Conservation (phyloP, 2,888 invertebrate genomes). For the Limnephilus marmoratus region DNA sequence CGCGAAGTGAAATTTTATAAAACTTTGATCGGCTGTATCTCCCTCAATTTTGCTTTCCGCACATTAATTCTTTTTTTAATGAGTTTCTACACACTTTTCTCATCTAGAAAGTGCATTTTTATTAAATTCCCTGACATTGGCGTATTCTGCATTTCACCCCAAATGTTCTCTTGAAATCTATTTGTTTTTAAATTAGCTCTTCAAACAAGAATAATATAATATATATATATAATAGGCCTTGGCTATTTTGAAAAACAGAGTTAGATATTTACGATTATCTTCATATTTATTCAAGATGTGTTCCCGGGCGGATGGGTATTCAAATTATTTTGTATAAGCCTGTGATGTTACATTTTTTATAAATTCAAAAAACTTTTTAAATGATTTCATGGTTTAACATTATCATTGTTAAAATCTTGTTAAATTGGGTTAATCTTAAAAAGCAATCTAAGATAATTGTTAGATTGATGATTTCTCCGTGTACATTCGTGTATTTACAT, state of each 20-base stretch:
- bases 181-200: not conserved
- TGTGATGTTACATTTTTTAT: not conserved
- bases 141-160: no score
- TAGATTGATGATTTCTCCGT: not conserved
- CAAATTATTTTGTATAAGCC: not conserved
- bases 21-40: no score
- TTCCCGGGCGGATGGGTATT: not conserved
- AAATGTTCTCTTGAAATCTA: not conserved
- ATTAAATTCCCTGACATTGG: no score
- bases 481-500: not conserved
- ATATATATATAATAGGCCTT: not conserved
- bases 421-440: not conserved
- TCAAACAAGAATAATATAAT: not conserved
- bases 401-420: not conserved
- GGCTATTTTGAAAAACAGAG: not conserved
- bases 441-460: constrained; percentile 2
- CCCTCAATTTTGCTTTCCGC: no score
- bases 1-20: no score
- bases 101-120: no score
- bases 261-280: not conserved
- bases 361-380: not conserved
- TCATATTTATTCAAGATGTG: not conserved
- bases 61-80: no score
- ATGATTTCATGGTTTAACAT: not conserved
- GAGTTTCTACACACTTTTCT: no score